phyloP scores from a whole-genome alignment of 1,140 invertebrate genomes.

The Holotrichia oblita region DNA sequence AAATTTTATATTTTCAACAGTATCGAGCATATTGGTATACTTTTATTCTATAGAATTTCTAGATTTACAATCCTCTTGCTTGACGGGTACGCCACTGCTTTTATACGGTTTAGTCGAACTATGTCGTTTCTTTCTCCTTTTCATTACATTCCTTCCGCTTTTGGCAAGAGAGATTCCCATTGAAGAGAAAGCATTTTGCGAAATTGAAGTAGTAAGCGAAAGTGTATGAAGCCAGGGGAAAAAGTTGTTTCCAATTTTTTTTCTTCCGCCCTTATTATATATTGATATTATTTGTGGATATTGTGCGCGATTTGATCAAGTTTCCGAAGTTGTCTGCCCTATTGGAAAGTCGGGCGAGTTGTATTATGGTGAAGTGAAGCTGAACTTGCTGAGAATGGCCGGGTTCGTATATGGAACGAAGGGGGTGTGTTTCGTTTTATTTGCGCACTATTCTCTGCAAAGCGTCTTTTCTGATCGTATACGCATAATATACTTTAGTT shows the following conservation, averaged over 20 bases:
- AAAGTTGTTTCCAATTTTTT: not conserved
- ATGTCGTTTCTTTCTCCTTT: conserved; percentile 6
- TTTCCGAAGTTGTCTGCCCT: not conserved
- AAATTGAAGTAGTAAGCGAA: conserved; percentile 15
- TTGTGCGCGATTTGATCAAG: conserved; percentile 31
- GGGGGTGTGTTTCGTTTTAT: conserved; percentile 2
- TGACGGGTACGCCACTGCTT: not conserved
- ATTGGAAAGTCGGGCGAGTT: not conserved
- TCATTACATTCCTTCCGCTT: conserved; percentile 19
- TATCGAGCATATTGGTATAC: no score
- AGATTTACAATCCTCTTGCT: not conserved
- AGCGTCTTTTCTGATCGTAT: conserved; percentile 3
- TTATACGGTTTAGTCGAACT: not conserved
- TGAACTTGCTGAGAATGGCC: not conserved
- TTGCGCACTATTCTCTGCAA: not conserved
- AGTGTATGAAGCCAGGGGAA: not conserved
- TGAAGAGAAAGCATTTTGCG: not conserved
- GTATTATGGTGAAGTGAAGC: conserved; percentile 12
- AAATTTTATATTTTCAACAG: no score
- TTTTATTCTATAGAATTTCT: not conserved
- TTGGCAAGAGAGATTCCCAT: not conserved
- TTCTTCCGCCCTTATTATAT: conserved; percentile 13
- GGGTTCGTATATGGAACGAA: not conserved
- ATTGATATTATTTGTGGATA: conserved; percentile 37
- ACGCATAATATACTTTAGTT: conserved; percentile 18